Conservation (phyloP, 1,140 invertebrate genomes). For the Elysia chlorotica region DNA sequence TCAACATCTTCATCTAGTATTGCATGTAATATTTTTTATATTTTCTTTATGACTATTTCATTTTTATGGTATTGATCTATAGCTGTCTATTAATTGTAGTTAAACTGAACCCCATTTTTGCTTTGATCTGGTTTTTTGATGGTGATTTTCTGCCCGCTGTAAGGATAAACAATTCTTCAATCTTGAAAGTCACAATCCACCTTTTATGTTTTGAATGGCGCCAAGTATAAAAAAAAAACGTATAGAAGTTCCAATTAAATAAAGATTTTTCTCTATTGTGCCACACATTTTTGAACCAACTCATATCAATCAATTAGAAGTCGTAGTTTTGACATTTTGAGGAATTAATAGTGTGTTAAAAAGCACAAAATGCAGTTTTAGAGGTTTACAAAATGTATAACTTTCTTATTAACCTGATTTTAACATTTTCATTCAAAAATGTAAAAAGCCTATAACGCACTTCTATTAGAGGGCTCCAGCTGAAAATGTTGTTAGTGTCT, state of each 20-base stretch:
- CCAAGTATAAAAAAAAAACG: too few relatives aligned
- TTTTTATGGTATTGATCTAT: not conserved
- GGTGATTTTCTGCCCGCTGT: not conserved
- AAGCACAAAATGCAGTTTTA: not conserved
- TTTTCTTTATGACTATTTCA: not conserved
- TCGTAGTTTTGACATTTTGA: too few relatives aligned
- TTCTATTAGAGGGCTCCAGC: too few relatives aligned
- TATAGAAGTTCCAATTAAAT: too few relatives aligned
- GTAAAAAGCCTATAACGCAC: not conserved
- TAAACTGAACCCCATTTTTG: not conserved
- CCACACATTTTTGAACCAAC: too few relatives aligned
- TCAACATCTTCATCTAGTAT: not conserved
- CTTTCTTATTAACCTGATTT: not conserved
- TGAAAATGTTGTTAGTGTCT: too few relatives aligned
- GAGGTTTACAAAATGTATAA: not conserved
- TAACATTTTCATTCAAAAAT: not conserved
- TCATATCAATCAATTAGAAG: too few relatives aligned
- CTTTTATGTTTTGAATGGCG: too few relatives aligned
- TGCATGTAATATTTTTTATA: not conserved
- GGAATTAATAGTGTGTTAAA: not conserved
- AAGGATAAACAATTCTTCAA: too few relatives aligned
- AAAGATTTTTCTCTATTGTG: too few relatives aligned
- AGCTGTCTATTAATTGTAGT: not conserved
- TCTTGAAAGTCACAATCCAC: too few relatives aligned
- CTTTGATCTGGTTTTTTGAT: not conserved